Percentiles rank a stretch among this genome's conserved stretches.
Conservation (phyloP, 2,888 invertebrate genomes). For the Ctenicera cuprea region DNA sequence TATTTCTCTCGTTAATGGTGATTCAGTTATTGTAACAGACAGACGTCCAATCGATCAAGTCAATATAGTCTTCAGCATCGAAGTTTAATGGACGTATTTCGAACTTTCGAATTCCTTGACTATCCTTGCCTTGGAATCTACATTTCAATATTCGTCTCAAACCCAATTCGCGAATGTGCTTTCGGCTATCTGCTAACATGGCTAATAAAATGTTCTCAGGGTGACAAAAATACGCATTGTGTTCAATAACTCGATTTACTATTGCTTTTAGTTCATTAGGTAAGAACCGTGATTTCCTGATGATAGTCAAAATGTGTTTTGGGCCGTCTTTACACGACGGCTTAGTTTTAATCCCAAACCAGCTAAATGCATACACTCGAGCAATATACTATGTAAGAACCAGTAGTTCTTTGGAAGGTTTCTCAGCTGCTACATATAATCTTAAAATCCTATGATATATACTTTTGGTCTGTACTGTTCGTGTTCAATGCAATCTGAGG, state of each 20-base stretch:
- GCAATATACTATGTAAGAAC: constrained; percentile 44
- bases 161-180: constrained; percentile 4
- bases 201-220: constrained; percentile 4
- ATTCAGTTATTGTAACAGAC: neutral
- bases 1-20: constrained; percentile 4
- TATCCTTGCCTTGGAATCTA: neutral
- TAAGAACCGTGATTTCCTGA: neutral
- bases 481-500: constrained; percentile 29
- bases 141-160: constrained; percentile 9
- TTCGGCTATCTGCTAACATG: constrained; percentile 10
- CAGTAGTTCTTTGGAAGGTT: constrained; percentile 43
- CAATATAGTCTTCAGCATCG: too few species aligned
- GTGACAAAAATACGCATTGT: constrained; percentile 11
- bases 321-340: too few species aligned
- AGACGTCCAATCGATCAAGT: neutral
- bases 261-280: constrained; percentile 3
- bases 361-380: constrained; percentile 49
- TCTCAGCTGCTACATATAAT: constrained; percentile 51
- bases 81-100: neutral
- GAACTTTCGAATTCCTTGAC: neutral
- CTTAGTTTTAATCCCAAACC: constrained; percentile 16
- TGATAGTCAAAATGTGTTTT: constrained; percentile 46
- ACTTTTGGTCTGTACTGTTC: constrained; percentile 11
- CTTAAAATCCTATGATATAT: constrained; percentile 51
- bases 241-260: neutral